phyloP scores from a whole-genome alignment of 2,888 invertebrate species.

The Chelonus formosanus region DNA sequence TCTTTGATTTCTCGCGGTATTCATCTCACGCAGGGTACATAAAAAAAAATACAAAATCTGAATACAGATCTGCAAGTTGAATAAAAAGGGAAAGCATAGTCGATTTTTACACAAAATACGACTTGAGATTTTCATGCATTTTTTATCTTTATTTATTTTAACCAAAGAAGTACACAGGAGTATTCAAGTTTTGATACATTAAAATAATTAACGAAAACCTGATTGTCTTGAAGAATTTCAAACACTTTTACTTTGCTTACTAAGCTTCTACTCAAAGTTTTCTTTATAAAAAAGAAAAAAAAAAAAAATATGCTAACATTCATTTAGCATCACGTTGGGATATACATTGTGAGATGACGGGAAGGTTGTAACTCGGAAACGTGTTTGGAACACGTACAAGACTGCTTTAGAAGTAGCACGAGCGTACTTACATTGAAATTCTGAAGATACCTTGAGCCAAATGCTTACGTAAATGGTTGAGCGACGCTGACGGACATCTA shows the following conservation, averaged over 20 bases:
- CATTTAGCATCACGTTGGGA: background rate
- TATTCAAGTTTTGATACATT: too few species aligned
- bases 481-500: constrained; percentile 32
- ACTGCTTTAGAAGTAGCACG: background rate
- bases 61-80: constrained; percentile 13
- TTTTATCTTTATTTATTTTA: too few species aligned
- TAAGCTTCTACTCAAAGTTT: too few species aligned
- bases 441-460: constrained; percentile 40
- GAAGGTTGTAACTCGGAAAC: constrained; percentile 6
- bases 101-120: too few species aligned
- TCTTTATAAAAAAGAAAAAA: background rate
- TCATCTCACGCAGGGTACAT: constrained; percentile 24
- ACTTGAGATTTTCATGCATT: too few species aligned
- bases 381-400: constrained; percentile 13
- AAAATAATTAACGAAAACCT: too few species aligned
- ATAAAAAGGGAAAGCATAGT: too few species aligned
- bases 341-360: background rate
- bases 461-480: constrained; percentile 41
- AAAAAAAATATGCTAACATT: background rate
- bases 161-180: too few species aligned
- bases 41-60: constrained; percentile 24
- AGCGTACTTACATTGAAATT: constrained; percentile 37
- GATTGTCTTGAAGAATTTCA: too few species aligned
- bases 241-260: too few species aligned
- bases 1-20: constrained; percentile 29